phyloP scores from a whole-genome alignment of 2,797 vertebrate genomes.

The Dicrostonyx torquatus region DNA sequence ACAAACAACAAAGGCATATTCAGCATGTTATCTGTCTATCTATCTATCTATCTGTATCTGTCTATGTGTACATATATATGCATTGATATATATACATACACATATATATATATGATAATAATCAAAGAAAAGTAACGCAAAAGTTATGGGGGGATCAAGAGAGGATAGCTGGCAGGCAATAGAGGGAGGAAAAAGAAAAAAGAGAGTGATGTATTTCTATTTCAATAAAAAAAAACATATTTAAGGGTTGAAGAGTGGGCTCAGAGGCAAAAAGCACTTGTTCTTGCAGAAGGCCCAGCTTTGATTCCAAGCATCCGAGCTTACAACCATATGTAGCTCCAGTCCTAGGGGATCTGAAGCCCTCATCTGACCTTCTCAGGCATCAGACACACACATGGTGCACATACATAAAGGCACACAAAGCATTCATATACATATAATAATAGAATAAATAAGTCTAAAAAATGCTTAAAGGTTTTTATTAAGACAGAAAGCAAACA shows the following conservation, averaged over 20 bases:
- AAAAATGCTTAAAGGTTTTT: not conserved
- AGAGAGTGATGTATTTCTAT: not conserved
- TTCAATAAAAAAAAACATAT: not conserved
- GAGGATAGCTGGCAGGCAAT: not conserved
- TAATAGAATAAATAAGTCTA: not conserved
- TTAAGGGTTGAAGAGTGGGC: not conserved
- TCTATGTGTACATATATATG: not conserved
- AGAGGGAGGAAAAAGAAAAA: not conserved
- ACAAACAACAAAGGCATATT: not conserved
- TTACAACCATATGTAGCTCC: not conserved
- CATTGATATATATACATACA: not conserved
- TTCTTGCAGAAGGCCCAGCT: not conserved
- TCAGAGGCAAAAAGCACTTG: not conserved
- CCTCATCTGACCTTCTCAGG: not conserved
- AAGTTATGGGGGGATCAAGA: not conserved
- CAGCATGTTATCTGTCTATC: not conserved
- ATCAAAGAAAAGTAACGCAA: not conserved
- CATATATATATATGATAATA: not conserved
- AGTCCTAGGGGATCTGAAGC: not conserved
- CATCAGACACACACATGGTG: not conserved
- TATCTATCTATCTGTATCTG: no score
- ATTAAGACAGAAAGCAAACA: not conserved
- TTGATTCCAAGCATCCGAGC: not conserved
- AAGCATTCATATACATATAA: not conserved
- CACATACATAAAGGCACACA: not conserved